Conservation (phyloP, 2,113 vertebrate species). For the Halichoerus grypus region DNA sequence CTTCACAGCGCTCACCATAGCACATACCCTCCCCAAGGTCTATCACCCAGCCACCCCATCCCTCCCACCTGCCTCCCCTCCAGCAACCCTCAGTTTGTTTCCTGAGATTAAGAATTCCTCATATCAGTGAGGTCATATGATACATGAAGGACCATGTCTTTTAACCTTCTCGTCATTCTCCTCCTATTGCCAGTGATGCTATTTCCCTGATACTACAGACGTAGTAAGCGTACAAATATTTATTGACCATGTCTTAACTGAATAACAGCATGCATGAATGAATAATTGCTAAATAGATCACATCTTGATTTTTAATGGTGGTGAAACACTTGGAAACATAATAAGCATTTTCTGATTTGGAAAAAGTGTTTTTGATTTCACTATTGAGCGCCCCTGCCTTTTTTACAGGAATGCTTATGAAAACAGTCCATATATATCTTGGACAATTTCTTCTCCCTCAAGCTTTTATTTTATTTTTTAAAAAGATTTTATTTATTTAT, state of each 20-base stretch:
- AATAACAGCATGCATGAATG: neutral
- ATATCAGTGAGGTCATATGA: too few species aligned
- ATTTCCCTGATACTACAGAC: neutral
- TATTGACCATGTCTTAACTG: neutral
- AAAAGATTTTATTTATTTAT: too few species aligned
- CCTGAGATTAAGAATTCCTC: too few species aligned
- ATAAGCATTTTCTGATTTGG: neutral
- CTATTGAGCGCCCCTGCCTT: neutral
- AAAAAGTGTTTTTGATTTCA: constrained; percentile 19
- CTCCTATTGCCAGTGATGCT: neutral
- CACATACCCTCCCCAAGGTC: too few species aligned
- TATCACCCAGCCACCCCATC: too few species aligned
- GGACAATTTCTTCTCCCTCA: neutral
- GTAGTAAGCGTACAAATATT: neutral
- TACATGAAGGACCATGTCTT: neutral
- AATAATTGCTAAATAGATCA: neutral
- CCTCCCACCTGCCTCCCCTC: too few species aligned
- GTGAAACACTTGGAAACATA: neutral
- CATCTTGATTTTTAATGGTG: constrained; percentile 35
- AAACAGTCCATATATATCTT: neutral
- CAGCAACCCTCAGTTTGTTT: too few species aligned
- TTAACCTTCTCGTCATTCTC: neutral
- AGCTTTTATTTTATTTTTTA: too few species aligned
- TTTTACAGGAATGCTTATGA: neutral
- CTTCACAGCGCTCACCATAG: too few species aligned